Conservation (phyloP, 2,888 invertebrate species). For the Furcula furcula region DNA sequence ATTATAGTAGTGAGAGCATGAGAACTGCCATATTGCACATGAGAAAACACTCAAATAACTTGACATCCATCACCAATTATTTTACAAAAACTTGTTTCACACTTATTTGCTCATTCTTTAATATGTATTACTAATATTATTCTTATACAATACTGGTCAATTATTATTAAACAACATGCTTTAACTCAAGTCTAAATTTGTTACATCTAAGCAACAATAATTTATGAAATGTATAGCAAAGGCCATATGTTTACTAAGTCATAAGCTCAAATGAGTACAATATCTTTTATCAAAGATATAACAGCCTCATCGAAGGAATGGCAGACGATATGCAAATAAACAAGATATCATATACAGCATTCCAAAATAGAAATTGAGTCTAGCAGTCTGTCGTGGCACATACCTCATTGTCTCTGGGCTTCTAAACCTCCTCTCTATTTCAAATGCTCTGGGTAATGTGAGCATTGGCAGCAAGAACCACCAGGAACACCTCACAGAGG, state of each 20-base stretch:
- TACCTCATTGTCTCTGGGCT: constrained; percentile 88
- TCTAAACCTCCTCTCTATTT: constrained; percentile 94
- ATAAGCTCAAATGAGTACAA: neutral
- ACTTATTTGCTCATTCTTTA: too few species aligned
- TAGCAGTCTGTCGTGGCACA: constrained; percentile 94
- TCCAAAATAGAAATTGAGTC: constrained; percentile 94
- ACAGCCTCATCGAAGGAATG: constrained; percentile 61
- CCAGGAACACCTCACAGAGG: constrained; percentile 90
- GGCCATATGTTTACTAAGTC: neutral
- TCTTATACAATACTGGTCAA: too few species aligned
- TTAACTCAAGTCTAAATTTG: too few species aligned
- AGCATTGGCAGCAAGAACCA: constrained; percentile 95
- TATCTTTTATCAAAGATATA: neutral
- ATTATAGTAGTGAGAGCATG: too few species aligned
- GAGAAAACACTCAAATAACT: too few species aligned
- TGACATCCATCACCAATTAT: too few species aligned
- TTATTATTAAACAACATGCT: too few species aligned
- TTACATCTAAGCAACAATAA: neutral
- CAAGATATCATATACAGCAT: constrained; percentile 93
- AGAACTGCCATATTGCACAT: too few species aligned
- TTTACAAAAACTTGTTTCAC: too few species aligned
- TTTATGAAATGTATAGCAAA: neutral
- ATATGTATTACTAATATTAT: too few species aligned
- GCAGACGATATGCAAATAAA: constrained; percentile 85
- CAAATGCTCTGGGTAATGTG: constrained; percentile 93